phyloP scores from a whole-genome alignment of 30 jellyfish, hydroid and myxozoan genomes.

The Hydractinia symbiolongicarpus region DNA sequence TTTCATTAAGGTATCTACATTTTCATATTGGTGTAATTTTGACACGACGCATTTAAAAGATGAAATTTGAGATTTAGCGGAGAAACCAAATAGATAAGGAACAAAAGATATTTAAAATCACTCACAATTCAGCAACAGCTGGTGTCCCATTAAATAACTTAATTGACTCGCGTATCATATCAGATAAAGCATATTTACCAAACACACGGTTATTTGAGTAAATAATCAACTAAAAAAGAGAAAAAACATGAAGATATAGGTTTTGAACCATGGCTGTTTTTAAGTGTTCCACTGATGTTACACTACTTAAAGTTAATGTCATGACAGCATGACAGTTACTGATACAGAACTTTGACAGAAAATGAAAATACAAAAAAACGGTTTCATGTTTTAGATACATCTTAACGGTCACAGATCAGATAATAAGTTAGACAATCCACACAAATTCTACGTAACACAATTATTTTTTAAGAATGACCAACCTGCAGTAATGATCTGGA shows the following conservation, averaged over 20 bases:
- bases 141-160: conserved; percentile 67
- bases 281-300: neutral
- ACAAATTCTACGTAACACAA: neutral
- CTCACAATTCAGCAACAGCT: conserved; percentile 73
- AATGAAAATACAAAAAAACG: neutral
- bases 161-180: conserved; percentile 68
- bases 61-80: too few relatives aligned
- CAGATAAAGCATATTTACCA: conserved; percentile 64
- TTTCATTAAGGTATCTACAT: too few relatives aligned
- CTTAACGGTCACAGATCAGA: neutral
- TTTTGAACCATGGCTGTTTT: neutral
- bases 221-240: conserved; percentile 12
- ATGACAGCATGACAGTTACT: neutral
- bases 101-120: neutral
- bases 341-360: neutral
- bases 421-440: neutral
- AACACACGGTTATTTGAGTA: conserved; percentile 55
- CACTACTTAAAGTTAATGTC: neutral
- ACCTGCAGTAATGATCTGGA: conserved; percentile 76
- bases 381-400: neutral
- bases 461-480: neutral
- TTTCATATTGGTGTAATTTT: too few relatives aligned
- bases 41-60: too few relatives aligned
- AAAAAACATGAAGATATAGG: neutral
- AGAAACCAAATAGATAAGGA: neutral